Evolutionary conservation across 2,888 invertebrate species (phyloP).

Genomic region (Ochropleura leucogaster): DNA sequence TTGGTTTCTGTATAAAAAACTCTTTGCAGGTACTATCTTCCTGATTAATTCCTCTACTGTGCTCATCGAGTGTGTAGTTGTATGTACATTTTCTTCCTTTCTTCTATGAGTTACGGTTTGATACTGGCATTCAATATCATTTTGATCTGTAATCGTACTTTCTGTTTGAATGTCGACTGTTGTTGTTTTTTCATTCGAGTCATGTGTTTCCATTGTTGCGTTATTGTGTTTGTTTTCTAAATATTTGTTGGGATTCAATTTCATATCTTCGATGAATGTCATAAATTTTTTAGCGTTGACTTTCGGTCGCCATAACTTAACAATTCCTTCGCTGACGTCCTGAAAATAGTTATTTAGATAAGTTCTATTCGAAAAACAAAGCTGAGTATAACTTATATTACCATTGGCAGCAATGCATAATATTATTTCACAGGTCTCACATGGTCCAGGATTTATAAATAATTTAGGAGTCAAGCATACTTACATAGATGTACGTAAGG

Average conservation of each 20-base stretch:
- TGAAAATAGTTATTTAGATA: constrained; percentile 64
- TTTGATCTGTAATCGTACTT: constrained; percentile 11
- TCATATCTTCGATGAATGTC: constrained; percentile 79
- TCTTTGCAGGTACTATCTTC: constrained; percentile 84
- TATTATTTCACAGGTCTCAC: background rate
- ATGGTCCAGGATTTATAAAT: background rate
- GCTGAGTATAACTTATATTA: background rate
- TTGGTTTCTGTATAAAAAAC: constrained; percentile 86
- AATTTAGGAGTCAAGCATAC: background rate
- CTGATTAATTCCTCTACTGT: constrained; percentile 84
- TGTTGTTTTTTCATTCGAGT: constrained; percentile 62
- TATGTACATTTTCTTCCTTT: constrained; percentile 62
- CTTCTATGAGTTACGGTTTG: constrained; percentile 77
- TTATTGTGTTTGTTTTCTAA: constrained; percentile 56
- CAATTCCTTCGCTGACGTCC: constrained; percentile 84
- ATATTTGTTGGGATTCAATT: constrained; percentile 79
- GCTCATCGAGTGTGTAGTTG: constrained; percentile 61
- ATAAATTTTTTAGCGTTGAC: constrained; percentile 82
- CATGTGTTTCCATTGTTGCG: constrained; percentile 24
- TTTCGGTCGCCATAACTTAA: constrained; percentile 84
- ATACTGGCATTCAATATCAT: constrained; percentile 78
- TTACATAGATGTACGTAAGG: too few relatives aligned
- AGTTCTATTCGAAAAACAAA: background rate
- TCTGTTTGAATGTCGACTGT: constrained; percentile 47
- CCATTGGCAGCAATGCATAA: background rate